These are phyloP conservation scores for Mormyrops attenuatus DNA, from an alignment of 2,797 vertebrate genomes.

Conservation along the genomic window DNA sequence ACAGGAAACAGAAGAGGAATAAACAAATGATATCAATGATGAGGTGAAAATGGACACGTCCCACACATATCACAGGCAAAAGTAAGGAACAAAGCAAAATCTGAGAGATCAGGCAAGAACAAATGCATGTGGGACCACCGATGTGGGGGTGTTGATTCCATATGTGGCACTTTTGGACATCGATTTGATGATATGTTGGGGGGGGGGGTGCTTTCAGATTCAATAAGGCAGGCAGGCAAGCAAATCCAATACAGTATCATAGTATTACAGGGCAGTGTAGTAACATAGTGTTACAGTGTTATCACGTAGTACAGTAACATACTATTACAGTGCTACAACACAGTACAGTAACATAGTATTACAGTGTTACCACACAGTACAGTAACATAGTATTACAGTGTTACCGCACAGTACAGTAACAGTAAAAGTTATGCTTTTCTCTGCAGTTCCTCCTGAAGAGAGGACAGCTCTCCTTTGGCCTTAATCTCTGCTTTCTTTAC, in stretches of 20 bases:
- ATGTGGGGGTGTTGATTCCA: constrained; percentile 23
- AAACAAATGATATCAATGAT: constrained; percentile 37
- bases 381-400: background rate
- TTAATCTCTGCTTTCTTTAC: background rate
- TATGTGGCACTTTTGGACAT: constrained; percentile 51
- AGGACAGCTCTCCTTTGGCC: background rate
- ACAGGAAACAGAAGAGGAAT: background rate
- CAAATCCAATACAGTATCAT: background rate
- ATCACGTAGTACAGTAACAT: background rate
- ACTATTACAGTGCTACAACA: background rate
- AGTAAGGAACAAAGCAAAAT: constrained; percentile 57
- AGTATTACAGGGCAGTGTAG: no score
- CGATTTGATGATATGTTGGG: constrained; percentile 23
- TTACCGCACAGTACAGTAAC: background rate
- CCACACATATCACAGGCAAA: constrained; percentile 58
- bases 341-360: background rate
- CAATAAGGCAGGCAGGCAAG: background rate
- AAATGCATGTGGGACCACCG: constrained; percentile 32
- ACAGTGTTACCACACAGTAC: background rate
- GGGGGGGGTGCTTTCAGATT: background rate
- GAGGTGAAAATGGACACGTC: constrained; percentile 61
- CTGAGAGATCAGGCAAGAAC: constrained; percentile 67
- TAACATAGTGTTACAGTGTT: no score
- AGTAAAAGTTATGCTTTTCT: background rate
- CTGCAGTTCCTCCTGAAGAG: background rate